phyloP scores from a whole-genome alignment of 2,797 vertebrate genomes.

The Tragelaphus eurycerus region DNA sequence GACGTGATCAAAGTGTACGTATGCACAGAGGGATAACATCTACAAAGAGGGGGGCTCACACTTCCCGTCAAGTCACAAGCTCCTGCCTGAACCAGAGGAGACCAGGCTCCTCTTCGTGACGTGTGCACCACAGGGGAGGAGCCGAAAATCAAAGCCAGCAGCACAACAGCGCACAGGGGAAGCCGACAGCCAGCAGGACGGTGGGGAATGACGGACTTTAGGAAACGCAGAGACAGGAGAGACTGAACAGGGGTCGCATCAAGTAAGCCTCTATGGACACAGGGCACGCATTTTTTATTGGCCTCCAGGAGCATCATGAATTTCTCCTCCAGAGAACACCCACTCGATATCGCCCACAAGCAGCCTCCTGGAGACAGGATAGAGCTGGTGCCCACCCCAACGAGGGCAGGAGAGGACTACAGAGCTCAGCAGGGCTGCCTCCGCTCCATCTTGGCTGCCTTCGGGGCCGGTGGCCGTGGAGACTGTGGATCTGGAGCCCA shows the following conservation, averaged over 20 bases:
- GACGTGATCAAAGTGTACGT: rapidly evolving
- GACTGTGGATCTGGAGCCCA: rapidly evolving
- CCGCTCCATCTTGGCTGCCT: rapidly evolving
- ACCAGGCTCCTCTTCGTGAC: background rate
- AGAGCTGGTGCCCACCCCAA: rapidly evolving
- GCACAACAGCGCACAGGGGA: rapidly evolving
- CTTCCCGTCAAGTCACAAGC: background rate
- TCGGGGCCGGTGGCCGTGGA: rapidly evolving
- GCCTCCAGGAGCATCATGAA: rapidly evolving
- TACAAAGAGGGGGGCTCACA: background rate
- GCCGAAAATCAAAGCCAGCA: rapidly evolving
- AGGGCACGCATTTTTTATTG: rapidly evolving
- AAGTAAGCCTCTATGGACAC: background rate
- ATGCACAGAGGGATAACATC: background rate
- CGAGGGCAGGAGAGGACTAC: rapidly evolving
- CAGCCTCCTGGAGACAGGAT: background rate
- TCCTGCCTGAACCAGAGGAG: background rate
- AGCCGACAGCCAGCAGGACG: rapidly evolving
- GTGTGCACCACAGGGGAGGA: background rate
- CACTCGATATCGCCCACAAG: rapidly evolving
- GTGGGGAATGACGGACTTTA: rapidly evolving
- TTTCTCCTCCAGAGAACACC: background rate
- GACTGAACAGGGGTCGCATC: rapidly evolving
- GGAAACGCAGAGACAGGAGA: rapidly evolving
- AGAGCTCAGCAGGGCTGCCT: background rate